Conservation (phyloP, 2,797 vertebrate species). For the Artibeus lituratus region DNA sequence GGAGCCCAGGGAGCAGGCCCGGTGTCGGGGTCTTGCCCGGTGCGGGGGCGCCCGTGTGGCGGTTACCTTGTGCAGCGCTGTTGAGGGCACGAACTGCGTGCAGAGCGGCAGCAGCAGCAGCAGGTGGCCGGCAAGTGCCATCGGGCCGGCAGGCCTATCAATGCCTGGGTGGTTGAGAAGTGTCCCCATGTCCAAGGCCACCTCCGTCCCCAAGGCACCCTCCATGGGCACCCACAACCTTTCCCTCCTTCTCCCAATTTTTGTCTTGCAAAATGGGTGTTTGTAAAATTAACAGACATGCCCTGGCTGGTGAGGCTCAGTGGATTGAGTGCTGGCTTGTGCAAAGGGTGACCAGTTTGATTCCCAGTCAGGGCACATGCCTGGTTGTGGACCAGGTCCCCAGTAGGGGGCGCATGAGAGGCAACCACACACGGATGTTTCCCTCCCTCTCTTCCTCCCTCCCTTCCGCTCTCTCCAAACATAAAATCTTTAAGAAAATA, state of each 20-base stretch:
- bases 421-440: no score
- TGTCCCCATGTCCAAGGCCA: neutral
- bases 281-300: neutral
- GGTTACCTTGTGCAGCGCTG: neutral
- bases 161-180: neutral
- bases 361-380: no score
- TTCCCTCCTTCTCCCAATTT: neutral
- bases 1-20: rapidly evolving
- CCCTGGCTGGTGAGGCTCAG: no score
- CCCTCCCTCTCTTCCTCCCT: no score
- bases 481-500: no score
- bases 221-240: rapidly evolving
- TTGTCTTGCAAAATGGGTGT: neutral
- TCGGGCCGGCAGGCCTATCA: rapidly evolving
- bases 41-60: rapidly evolving
- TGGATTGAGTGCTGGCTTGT: no score
- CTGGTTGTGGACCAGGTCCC: no score
- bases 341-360: no score
- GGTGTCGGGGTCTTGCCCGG: rapidly evolving
- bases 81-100: rapidly evolving
- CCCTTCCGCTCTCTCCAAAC: no score
- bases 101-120: neutral
- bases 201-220: neutral
- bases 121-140: rapidly evolving
- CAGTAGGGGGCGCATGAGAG: no score